phyloP scores from a whole-genome alignment of 2,113 vertebrate genomes.

The Stictonetta naevosa region DNA sequence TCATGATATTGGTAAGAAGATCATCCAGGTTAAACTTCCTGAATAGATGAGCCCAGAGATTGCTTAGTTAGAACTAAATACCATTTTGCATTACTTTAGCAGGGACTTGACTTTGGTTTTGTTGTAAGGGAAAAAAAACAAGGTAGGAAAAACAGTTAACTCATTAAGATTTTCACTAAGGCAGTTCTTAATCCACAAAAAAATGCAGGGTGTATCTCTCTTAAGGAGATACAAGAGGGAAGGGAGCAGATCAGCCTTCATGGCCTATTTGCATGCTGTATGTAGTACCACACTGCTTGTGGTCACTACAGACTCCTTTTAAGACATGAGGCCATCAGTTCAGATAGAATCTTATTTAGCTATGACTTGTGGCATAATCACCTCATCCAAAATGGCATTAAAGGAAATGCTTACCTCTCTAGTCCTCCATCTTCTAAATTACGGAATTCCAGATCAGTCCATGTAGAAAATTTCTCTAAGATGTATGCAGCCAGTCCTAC shows the following conservation, averaged over 20 bases:
- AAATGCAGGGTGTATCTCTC: background rate
- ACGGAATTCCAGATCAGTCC: constrained; percentile 72
- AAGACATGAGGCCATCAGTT: background rate
- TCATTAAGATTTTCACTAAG: background rate
- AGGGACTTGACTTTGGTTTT: background rate
- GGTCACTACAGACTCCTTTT: background rate
- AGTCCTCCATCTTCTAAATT: constrained; percentile 79
- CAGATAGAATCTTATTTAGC: background rate
- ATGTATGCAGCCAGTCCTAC: constrained; percentile 82
- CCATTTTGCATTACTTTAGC: background rate
- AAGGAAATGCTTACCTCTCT: constrained; percentile 61
- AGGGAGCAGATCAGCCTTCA: background rate
- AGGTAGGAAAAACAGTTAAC: background rate
- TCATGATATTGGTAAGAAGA: constrained; percentile 82
- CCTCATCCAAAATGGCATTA: background rate
- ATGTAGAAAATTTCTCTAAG: constrained; percentile 81
- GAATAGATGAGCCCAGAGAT: background rate
- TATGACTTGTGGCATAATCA: background rate
- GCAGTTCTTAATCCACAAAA: background rate
- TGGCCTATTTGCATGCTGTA: background rate
- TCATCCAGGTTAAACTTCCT: constrained; percentile 82
- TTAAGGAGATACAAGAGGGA: background rate
- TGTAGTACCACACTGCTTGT: background rate
- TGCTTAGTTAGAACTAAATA: background rate
- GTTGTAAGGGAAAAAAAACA: background rate